phyloP scores from a whole-genome alignment of 2,888 invertebrate genomes.

The Laothoe populi region DNA sequence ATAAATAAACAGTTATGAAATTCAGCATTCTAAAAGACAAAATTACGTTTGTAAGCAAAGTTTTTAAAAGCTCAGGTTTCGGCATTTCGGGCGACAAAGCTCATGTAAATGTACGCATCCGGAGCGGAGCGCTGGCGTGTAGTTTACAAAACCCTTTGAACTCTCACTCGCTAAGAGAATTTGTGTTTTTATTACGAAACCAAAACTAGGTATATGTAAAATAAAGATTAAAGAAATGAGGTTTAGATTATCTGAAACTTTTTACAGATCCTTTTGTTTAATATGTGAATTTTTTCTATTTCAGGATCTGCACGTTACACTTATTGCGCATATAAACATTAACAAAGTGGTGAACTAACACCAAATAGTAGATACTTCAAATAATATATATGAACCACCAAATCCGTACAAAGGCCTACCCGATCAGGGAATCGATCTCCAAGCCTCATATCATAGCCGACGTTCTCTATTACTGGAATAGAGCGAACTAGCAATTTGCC shows the following conservation, averaged over 20 bases:
- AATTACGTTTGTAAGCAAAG: not conserved
- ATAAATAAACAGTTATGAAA: not conserved
- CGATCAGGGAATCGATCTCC: too few relatives aligned
- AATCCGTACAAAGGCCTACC: too few relatives aligned
- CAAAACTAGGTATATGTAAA: constrained; percentile 15
- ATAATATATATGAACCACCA: too few relatives aligned
- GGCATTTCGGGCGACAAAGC: constrained; percentile 41
- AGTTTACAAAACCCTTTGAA: constrained; percentile 35
- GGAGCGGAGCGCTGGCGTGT: constrained; percentile 25
- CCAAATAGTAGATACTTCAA: too few relatives aligned
- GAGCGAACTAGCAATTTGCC: too few relatives aligned
- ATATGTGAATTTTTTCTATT: too few relatives aligned
- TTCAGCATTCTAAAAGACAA: not conserved
- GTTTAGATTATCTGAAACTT: not conserved
- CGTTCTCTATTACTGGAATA: too few relatives aligned
- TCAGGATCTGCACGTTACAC: too few relatives aligned
- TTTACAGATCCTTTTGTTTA: not conserved
- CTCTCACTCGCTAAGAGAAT: constrained; percentile 29
- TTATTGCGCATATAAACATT: too few relatives aligned
- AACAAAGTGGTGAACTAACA: too few relatives aligned
- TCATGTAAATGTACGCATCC: constrained; percentile 29
- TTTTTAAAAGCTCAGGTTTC: constrained; percentile 27
- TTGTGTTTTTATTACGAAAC: constrained; percentile 34
- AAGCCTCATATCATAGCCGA: too few relatives aligned
- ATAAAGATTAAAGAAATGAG: not conserved